phyloP scores from a whole-genome alignment of 2,797 vertebrate genomes.

The Gymnothorax reevesii region DNA sequence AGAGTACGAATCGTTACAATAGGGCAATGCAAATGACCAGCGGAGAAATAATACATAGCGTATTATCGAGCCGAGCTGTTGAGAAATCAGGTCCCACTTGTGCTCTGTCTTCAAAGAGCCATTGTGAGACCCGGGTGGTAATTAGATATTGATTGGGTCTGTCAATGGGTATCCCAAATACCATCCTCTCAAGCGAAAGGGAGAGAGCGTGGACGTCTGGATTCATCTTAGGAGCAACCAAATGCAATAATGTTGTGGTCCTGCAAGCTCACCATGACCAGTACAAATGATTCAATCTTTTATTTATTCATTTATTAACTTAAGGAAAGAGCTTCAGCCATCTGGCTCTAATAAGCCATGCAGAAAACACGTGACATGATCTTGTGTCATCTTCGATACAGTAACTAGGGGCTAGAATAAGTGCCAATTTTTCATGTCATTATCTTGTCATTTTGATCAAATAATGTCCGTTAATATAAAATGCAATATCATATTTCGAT shows the following conservation, averaged over 20 bases:
- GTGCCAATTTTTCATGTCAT: constrained; percentile 11
- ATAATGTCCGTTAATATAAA: neutral
- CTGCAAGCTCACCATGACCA: neutral
- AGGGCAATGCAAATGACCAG: constrained; percentile 67
- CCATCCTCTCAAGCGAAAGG: constrained; percentile 58
- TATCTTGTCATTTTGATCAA: constrained; percentile 17
- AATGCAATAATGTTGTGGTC: constrained; percentile 61
- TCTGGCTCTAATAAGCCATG: constrained; percentile 5
- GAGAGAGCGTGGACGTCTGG: constrained; percentile 66
- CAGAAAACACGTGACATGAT: neutral
- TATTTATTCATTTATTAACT: neutral
- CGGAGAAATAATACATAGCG: constrained; percentile 71
- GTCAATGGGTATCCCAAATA: constrained; percentile 71
- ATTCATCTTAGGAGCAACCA: constrained; percentile 65
- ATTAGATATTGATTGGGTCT: constrained; percentile 85
- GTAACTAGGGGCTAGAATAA: neutral
- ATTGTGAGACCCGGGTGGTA: constrained; percentile 71
- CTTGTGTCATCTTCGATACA: constrained; percentile 7
- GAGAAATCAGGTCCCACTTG: constrained; percentile 59
- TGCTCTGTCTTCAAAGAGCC: constrained; percentile 52
- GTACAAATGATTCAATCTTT: constrained; percentile 12
- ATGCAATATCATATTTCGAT: neutral
- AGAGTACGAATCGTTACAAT: constrained; percentile 59
- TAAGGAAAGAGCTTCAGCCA: neutral
- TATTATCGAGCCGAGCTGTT: constrained; percentile 61